phyloP scores from a whole-genome alignment of 2,888 invertebrate genomes.

The Trichacis sp. region DNA sequence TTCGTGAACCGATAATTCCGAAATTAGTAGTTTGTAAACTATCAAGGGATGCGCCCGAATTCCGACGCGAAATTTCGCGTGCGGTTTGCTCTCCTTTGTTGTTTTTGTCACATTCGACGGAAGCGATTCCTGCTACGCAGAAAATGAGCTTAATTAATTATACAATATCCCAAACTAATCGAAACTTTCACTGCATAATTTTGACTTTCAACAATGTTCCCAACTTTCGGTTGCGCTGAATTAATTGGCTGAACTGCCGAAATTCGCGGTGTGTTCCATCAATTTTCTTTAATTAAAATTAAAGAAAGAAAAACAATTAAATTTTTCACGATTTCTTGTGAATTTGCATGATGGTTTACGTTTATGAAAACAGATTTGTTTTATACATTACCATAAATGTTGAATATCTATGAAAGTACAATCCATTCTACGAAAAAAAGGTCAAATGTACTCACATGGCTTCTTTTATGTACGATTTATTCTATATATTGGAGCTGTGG shows the following conservation, averaged over 20 bases:
- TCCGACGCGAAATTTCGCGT: slow-evolving; percentile 6
- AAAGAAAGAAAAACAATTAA: too few species aligned
- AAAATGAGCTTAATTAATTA: slow-evolving; percentile 11
- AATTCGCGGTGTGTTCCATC: too few species aligned
- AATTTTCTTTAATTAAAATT: too few species aligned
- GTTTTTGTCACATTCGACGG: slow-evolving; percentile 9
- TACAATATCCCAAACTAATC: slow-evolving; percentile 1
- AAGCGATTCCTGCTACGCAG: slow-evolving; percentile 1
- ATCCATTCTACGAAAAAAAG: slow-evolving; percentile 19
- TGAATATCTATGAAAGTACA: slow-evolving; percentile 18
- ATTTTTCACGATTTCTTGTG: too few species aligned
- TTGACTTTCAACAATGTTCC: not conserved
- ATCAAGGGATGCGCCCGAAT: slow-evolving; percentile 22
- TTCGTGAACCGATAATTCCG: slow-evolving; percentile 35
- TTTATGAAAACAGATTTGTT: too few species aligned
- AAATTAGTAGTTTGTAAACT: slow-evolving; percentile 36
- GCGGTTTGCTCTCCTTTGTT: slow-evolving; percentile 19
- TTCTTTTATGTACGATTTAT: slow-evolving; percentile 4
- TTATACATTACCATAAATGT: too few species aligned
- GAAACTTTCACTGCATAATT: slow-evolving; percentile 1
- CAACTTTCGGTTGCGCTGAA: not conserved
- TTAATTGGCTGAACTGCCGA: not conserved
- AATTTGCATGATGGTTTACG: too few species aligned
- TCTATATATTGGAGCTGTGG: not conserved
- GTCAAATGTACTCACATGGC: slow-evolving; percentile 17